Conservation (phyloP, 2,113 vertebrate genomes). For the Hyperopisus bebe region DNA sequence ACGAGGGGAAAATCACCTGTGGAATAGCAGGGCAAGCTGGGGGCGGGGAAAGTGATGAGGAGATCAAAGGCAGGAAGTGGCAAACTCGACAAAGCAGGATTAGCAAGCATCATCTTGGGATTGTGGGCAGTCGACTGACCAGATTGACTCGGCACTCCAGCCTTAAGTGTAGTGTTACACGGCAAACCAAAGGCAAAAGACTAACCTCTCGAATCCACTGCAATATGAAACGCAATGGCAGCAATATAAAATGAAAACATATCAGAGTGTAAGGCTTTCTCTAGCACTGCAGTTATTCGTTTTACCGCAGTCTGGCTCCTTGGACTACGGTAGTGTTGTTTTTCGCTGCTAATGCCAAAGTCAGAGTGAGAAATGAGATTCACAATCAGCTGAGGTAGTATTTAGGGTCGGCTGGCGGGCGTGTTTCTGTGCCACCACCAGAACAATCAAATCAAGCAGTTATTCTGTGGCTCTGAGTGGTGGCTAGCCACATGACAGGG, state of each 20-base stretch:
- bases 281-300: not conserved
- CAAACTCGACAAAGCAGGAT: not conserved
- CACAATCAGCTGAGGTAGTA: not conserved
- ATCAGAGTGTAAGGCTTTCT: not conserved
- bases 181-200: not conserved
- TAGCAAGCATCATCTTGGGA: not conserved
- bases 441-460: not conserved
- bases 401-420: not conserved
- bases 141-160: not conserved
- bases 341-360: not conserved
- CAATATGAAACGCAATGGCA: not conserved
- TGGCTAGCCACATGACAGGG: no score
- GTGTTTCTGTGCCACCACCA: not conserved
- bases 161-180: not conserved
- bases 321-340: not conserved
- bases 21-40: not conserved
- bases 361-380: not conserved
- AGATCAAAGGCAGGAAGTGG: not conserved
- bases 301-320: not conserved
- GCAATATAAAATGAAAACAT: not conserved
- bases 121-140: not conserved
- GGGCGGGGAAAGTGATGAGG: not conserved
- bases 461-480: not conserved
- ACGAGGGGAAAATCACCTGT: not conserved
- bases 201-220: not conserved